Evolutionary conservation across 2,888 invertebrate genomes (phyloP).

Genomic region (Lottia scabra): DNA sequence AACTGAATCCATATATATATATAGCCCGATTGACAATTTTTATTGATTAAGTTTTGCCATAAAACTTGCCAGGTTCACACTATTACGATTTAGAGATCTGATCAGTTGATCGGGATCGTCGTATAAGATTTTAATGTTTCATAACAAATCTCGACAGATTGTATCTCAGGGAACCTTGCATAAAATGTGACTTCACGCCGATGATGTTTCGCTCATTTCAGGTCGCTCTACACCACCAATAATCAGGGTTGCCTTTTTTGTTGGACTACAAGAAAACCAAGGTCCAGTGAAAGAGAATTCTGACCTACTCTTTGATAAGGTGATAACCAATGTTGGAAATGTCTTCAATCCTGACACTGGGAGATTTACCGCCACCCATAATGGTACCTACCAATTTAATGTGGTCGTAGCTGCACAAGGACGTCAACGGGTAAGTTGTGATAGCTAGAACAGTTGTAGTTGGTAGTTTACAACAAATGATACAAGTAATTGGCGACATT

Average conservation of each 20-base stretch:
- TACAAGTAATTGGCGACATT: too few relatives aligned
- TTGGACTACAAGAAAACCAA: conserved; percentile 60
- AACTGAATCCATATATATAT: too few relatives aligned
- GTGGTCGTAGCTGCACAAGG: conserved; percentile 67
- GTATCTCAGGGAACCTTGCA: too few relatives aligned
- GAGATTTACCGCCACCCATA: conserved; percentile 62
- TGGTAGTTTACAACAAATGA: neutral
- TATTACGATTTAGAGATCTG: too few relatives aligned
- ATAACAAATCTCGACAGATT: too few relatives aligned
- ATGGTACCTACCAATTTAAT: conserved; percentile 65
- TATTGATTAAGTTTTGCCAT: too few relatives aligned
- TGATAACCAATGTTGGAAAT: conserved; percentile 63
- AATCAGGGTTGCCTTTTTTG: conserved; percentile 64
- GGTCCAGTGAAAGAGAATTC: conserved; percentile 56
- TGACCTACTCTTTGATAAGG: conserved; percentile 59
- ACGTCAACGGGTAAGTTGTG: conserved; percentile 57
- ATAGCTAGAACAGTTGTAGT: neutral
- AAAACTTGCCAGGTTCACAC: too few relatives aligned
- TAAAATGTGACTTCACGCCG: too few relatives aligned
- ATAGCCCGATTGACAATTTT: too few relatives aligned
- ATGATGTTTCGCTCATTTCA: conserved; percentile 15
- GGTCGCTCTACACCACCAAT: conserved; percentile 42
- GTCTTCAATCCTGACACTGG: conserved; percentile 58
- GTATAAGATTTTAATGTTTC: too few relatives aligned
- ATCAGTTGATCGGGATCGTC: too few relatives aligned